Evolutionary conservation across 2,888 invertebrate genomes (phyloP).

Genomic region (Anthoptus insignis): DNA sequence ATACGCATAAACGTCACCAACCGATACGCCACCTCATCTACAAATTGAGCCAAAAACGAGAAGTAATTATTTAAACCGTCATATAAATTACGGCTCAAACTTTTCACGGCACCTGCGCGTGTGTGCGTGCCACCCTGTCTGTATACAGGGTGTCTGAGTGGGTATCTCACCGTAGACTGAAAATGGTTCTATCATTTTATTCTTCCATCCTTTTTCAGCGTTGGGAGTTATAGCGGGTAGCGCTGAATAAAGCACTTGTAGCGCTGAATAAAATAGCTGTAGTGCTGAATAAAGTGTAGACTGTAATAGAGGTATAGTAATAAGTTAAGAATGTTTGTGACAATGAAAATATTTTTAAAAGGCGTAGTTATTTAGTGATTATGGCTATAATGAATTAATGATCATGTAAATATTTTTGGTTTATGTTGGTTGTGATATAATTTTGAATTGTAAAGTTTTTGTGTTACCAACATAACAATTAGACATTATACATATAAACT

Average conservation of each 20-base stretch:
- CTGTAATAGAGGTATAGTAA: too few relatives aligned
- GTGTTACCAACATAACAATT: too few relatives aligned
- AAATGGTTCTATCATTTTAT: conserved; percentile 84
- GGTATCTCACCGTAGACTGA: conserved; percentile 73
- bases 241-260: conserved; percentile 49
- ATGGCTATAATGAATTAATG: too few relatives aligned
- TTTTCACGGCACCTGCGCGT: conserved; percentile 70
- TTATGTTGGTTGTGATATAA: too few relatives aligned
- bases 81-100: conserved; percentile 86
- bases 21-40: conserved; percentile 77
- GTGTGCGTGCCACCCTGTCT: conserved; percentile 64
- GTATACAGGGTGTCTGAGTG: conserved; percentile 57
- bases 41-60: conserved; percentile 86
- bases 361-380: too few relatives aligned
- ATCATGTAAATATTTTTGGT: too few relatives aligned
- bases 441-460: too few relatives aligned
- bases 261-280: too few relatives aligned
- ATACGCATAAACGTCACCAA: conserved; percentile 74
- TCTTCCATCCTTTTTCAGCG: conserved; percentile 82
- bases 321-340: too few relatives aligned
- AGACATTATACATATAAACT: too few relatives aligned
- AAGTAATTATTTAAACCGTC: conserved; percentile 87
- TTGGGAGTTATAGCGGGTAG: conserved; percentile 69
- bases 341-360: too few relatives aligned
- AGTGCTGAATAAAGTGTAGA: too few relatives aligned